Conservation (phyloP, 2,797 vertebrate species). For the Sebastiscus albofasciatus region DNA sequence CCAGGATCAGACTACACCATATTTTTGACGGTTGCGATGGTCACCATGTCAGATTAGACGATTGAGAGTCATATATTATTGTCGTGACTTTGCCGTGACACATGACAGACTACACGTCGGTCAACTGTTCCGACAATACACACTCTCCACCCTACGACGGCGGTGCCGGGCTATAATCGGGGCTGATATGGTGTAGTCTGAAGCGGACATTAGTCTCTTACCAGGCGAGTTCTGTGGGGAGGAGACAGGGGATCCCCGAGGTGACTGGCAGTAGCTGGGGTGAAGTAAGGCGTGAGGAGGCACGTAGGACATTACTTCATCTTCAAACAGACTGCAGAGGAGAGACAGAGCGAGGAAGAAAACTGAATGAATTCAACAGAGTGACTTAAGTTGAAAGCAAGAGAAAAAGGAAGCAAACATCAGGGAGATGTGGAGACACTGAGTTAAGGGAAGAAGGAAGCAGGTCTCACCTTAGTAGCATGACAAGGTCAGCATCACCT, state of each 20-base stretch:
- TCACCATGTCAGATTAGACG: no score
- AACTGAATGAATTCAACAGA: background rate
- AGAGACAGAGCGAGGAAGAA: background rate
- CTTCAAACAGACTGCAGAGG: constrained; percentile 91
- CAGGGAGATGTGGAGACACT: background rate
- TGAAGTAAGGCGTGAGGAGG: constrained; percentile 96
- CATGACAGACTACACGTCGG: no score
- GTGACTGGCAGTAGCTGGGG: constrained; percentile 91
- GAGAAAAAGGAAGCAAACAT: background rate
- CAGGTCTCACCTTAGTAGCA: constrained; percentile 61
- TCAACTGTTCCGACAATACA: no score
- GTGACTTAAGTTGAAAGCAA: background rate
- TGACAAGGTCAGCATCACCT: constrained; percentile 67
- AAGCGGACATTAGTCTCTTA: constrained; percentile 42
- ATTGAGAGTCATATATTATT: no score
- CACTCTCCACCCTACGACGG: rapidly evolving
- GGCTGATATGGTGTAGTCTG: no score
- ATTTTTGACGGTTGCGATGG: no score
- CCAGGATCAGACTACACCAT: no score
- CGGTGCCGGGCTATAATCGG: no score
- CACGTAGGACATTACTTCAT: constrained; percentile 97
- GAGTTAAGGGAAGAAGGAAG: background rate
- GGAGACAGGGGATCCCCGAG: constrained; percentile 81
- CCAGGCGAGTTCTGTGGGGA: constrained; percentile 97
- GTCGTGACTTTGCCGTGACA: no score